A percentile compares a stretch with the other conserved stretches of the same genome.
These are phyloP conservation scores for Ochropleura leucogaster DNA, from an alignment of 2,888 invertebrate species.

Conservation along the genomic window DNA sequence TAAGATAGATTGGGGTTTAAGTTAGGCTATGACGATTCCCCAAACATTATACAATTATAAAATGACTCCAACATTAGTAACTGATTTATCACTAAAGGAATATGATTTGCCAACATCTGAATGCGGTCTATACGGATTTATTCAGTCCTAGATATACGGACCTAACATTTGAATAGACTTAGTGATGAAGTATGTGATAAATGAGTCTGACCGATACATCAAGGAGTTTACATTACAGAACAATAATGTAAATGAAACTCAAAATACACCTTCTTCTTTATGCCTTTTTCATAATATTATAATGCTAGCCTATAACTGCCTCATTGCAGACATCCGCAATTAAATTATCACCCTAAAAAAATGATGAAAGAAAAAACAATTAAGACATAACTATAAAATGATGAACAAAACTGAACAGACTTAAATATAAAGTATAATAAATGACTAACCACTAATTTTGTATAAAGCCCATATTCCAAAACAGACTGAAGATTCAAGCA, in stretches of 20 bases:
- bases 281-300: background rate
- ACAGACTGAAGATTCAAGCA: background rate
- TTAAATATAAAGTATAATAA: background rate
- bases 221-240: too few relatives aligned
- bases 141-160: too few relatives aligned
- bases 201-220: too few relatives aligned
- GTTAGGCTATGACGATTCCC: too few relatives aligned
- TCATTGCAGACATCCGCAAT: background rate
- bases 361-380: background rate
- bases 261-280: background rate
- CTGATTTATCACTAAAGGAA: too few relatives aligned
- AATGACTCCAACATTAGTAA: too few relatives aligned
- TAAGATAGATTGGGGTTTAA: too few relatives aligned
- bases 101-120: too few relatives aligned
- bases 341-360: background rate
- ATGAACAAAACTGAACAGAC: background rate
- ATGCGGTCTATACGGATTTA: too few relatives aligned
- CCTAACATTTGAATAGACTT: too few relatives aligned
- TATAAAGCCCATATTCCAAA: background rate
- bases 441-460: background rate
- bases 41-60: too few relatives aligned
- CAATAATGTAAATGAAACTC: background rate
- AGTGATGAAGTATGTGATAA: too few relatives aligned
- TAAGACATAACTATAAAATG: background rate
- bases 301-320: background rate